Percentiles rank a stretch among this genome's conserved stretches.
Conservation (phyloP, 2,888 invertebrate species). For the Trissolcus japonicus region DNA sequence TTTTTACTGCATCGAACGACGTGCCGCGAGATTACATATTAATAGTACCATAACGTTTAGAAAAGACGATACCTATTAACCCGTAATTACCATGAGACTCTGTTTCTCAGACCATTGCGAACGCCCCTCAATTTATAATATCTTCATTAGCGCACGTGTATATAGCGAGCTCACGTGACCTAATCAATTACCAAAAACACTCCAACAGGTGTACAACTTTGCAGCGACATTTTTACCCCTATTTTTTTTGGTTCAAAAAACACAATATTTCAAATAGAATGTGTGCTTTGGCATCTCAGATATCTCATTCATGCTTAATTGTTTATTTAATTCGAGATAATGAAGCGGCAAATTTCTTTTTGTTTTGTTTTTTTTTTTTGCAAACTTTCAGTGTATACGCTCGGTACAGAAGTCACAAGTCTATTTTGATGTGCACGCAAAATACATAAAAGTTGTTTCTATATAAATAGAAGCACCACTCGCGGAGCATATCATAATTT, state of each 20-base stretch:
- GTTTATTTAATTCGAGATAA: no score
- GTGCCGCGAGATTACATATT: slow-evolving; percentile 47
- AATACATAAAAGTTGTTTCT: not conserved
- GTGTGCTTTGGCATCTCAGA: no score
- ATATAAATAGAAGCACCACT: slow-evolving; percentile 17
- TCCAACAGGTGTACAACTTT: slow-evolving; percentile 28
- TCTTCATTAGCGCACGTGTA: slow-evolving; percentile 51
- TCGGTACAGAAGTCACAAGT: no score
- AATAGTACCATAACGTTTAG: slow-evolving; percentile 49
- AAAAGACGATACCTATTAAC: slow-evolving; percentile 57
- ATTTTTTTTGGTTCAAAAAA: no score
- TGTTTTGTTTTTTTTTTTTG: not conserved
- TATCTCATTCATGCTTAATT: no score
- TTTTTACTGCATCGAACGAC: slow-evolving; percentile 46
- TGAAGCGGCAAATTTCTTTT: no score
- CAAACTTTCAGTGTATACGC: no score
- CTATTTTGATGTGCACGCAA: not conserved
- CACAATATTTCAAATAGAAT: no score
- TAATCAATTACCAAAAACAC: slow-evolving; percentile 30
- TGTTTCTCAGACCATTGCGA: slow-evolving; percentile 46
- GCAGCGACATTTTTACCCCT: no score
- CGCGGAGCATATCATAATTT: slow-evolving; percentile 11
- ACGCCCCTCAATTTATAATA: slow-evolving; percentile 55
- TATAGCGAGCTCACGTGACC: slow-evolving; percentile 30
- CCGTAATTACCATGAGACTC: slow-evolving; percentile 52